Conservation (phyloP, 2,113 vertebrate genomes). For the Genyomyrus donnyi region DNA sequence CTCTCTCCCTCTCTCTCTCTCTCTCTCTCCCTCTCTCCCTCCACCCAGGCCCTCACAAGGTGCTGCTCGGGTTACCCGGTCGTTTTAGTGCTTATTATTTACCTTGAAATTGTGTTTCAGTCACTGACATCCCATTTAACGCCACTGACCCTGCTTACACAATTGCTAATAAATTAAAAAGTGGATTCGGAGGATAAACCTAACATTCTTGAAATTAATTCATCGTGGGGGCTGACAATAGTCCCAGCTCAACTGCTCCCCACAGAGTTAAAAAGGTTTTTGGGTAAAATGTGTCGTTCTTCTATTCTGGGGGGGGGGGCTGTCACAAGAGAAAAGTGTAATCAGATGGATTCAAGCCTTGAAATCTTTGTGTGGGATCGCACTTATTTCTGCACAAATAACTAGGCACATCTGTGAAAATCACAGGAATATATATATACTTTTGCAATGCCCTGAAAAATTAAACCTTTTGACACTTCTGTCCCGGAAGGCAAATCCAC, state of each 20-base stretch:
- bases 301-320: constrained; percentile 37
- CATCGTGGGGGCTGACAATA: constrained; percentile 72
- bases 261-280: constrained; percentile 69
- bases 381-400: constrained; percentile 58
- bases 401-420: constrained; percentile 24
- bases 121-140: constrained; percentile 79
- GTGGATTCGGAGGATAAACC: constrained; percentile 70
- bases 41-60: constrained; percentile 1
- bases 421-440: neutral
- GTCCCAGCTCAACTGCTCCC: constrained; percentile 58
- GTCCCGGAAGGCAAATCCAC: neutral
- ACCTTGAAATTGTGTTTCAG: constrained; percentile 73
- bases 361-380: constrained; percentile 49
- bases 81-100: constrained; percentile 79
- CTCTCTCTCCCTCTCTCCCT: neutral
- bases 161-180: constrained; percentile 77
- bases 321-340: constrained; percentile 43
- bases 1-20: neutral
- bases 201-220: constrained; percentile 77
- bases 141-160: constrained; percentile 74
- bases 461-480: neutral
- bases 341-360: constrained; percentile 67
- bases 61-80: constrained; percentile 66
- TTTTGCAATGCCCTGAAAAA: neutral
- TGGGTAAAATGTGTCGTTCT: constrained; percentile 59